A percentile compares a stretch with the other conserved stretches of the same genome.
Evolutionary conservation across 2,888 invertebrate genomes (phyloP).

Genomic region (Drosophila infuscata): DNA sequence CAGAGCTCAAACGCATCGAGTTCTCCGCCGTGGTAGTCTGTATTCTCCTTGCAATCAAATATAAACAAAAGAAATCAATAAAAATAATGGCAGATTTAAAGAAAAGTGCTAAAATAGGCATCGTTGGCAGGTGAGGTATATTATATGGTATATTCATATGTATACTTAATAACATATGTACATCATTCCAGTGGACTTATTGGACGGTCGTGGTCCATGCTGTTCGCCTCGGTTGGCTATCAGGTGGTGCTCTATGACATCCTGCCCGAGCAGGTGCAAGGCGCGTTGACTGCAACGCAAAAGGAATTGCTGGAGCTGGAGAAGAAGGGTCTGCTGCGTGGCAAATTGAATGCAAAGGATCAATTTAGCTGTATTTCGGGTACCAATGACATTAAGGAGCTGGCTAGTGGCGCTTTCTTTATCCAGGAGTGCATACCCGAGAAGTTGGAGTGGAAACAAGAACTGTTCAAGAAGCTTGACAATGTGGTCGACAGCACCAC

Average conservation of each 20-base stretch:
- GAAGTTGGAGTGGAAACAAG: slow-evolving; percentile 92
- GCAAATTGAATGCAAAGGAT: slow-evolving; percentile 89
- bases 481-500: slow-evolving; percentile 90
- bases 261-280: slow-evolving; percentile 89
- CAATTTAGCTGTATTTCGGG: slow-evolving; percentile 93
- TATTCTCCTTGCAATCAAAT: background rate
- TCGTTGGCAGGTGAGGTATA: slow-evolving; percentile 89
- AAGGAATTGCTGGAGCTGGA: slow-evolving; percentile 90
- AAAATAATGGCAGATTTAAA: slow-evolving; percentile 64
- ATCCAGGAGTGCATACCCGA: slow-evolving; percentile 98
- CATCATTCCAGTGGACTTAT: slow-evolving; percentile 92
- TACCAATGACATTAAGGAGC: slow-evolving; percentile 88
- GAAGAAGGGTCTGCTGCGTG: slow-evolving; percentile 90
- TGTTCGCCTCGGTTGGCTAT: slow-evolving; percentile 97
- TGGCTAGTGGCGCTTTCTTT: slow-evolving; percentile 91
- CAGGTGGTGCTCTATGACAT: slow-evolving; percentile 95
- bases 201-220: slow-evolving; percentile 98
- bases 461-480: slow-evolving; percentile 92
- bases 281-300: slow-evolving; percentile 91
- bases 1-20: slow-evolving; percentile 51
- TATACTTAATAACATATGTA: background rate
- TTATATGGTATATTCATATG: background rate
- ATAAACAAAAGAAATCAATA: slow-evolving; percentile 8
- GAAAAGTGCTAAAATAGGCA: slow-evolving; percentile 90
- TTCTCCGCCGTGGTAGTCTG: slow-evolving; percentile 36